These are phyloP conservation scores for Drosophila picticornis DNA, from an alignment of 2,888 invertebrate genomes.

Conservation along the genomic window DNA sequence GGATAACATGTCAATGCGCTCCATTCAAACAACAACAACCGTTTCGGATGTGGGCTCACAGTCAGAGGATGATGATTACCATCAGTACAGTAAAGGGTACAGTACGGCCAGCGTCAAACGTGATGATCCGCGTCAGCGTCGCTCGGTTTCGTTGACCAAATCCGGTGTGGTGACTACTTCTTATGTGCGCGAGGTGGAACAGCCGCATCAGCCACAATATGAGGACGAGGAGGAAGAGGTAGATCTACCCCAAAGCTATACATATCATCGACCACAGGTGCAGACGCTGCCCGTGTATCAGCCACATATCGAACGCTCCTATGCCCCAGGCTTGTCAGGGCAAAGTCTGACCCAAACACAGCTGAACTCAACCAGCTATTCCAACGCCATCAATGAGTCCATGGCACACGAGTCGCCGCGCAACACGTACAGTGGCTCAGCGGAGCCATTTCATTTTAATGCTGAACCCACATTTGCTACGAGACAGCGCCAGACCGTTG, in stretches of 20 bases:
- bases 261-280: conserved; percentile 53
- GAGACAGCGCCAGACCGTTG: conserved; percentile 35
- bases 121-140: conserved; percentile 46
- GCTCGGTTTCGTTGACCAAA: conserved; percentile 80
- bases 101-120: conserved; percentile 6
- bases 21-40: conserved; percentile 51
- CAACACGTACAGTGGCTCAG: conserved; percentile 58
- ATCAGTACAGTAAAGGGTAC: conserved; percentile 3
- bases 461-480: not conserved
- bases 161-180: conserved; percentile 82
- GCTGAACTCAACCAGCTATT: conserved; percentile 64
- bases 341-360: conserved; percentile 56
- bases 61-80: conserved; percentile 58
- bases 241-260: conserved; percentile 54
- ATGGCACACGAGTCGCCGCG: conserved; percentile 3
- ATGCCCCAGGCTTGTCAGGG: conserved; percentile 18
- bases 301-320: conserved; percentile 36
- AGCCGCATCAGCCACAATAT: conserved; percentile 41
- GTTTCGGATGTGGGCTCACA: conserved; percentile 61
- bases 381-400: conserved; percentile 20
- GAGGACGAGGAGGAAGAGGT: conserved; percentile 45
- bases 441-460: conserved; percentile 40
- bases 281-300: conserved; percentile 33
- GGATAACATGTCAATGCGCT: conserved; percentile 26
- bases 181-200: conserved; percentile 72